phyloP scores from a whole-genome alignment of 1,140 invertebrate species.

The Gonioctena quinquepunctata region DNA sequence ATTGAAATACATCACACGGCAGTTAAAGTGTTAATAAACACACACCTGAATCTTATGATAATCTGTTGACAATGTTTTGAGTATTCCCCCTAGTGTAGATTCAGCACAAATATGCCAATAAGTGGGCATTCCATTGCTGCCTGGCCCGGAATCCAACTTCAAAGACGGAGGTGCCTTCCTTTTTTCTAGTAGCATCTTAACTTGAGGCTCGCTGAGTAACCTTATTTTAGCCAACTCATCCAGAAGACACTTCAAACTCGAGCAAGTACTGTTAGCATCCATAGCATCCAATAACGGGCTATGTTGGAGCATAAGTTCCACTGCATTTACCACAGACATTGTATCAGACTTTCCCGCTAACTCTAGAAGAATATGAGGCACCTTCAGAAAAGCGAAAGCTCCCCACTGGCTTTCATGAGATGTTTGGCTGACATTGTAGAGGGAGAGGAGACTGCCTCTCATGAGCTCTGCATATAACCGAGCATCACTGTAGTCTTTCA shows the following conservation, averaged over 20 bases:
- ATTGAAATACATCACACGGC: no score
- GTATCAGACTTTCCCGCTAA: constrained; percentile 61
- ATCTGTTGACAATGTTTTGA: constrained; percentile 86
- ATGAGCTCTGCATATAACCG: constrained; percentile 88
- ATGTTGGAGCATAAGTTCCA: constrained; percentile 76
- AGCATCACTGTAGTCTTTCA: constrained; percentile 68
- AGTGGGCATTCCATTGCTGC: constrained; percentile 67
- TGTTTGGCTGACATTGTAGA: constrained; percentile 77
- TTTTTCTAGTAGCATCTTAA: constrained; percentile 70
- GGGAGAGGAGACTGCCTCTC: constrained; percentile 83
- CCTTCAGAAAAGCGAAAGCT: constrained; percentile 90
- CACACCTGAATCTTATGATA: constrained; percentile 82
- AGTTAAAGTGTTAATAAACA: no score
- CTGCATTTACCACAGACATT: constrained; percentile 68
- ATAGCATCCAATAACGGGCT: constrained; percentile 81
- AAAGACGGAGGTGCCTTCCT: constrained; percentile 58
- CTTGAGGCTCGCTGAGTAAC: constrained; percentile 79
- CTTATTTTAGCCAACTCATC: constrained; percentile 79
- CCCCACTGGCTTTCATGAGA: constrained; percentile 85
- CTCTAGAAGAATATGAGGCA: constrained; percentile 78
- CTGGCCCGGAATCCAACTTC: constrained; percentile 44
- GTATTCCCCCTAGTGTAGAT: constrained; percentile 81
- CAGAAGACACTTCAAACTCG: constrained; percentile 81
- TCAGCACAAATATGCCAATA: constrained; percentile 76
- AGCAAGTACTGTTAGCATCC: constrained; percentile 86